phyloP scores from a whole-genome alignment of 2,113 vertebrate genomes.

The Dicerorhinus sumatrensis region DNA sequence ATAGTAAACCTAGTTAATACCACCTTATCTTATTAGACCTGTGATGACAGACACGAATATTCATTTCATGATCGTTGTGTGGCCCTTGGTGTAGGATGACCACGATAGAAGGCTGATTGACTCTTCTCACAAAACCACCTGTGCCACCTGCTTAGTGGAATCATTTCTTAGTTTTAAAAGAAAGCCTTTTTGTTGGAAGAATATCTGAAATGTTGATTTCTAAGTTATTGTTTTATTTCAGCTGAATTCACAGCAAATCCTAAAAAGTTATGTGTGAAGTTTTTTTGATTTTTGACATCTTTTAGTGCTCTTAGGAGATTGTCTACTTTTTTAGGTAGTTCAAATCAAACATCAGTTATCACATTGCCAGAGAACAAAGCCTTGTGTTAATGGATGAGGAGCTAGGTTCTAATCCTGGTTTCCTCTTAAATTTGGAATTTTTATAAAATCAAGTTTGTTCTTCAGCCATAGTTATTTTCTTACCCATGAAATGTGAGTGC shows the following conservation, averaged over 20 bases:
- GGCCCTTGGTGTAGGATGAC: not conserved
- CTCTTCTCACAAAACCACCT: not conserved
- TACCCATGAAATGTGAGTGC: not conserved
- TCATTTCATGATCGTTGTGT: not conserved
- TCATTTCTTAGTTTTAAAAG: slow-evolving; percentile 16
- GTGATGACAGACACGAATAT: not conserved
- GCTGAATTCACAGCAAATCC: slow-evolving; percentile 2
- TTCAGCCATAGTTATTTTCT: slow-evolving; percentile 36
- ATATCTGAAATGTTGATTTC: slow-evolving; percentile 58
- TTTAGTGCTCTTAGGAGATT: not conserved
- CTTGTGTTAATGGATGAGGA: not conserved
- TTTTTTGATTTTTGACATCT: not conserved
- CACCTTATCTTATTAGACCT: not conserved
- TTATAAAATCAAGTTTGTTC: slow-evolving; percentile 38
- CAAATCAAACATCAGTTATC: not conserved
- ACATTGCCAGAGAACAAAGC: not conserved
- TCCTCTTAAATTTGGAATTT: slow-evolving; percentile 36
- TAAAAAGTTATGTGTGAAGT: not conserved
- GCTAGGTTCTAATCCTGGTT: slow-evolving; percentile 10
- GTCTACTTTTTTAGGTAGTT: slow-evolving; percentile 20
- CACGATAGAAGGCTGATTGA: not conserved
- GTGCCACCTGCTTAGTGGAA: not conserved
- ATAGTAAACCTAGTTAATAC: not conserved
- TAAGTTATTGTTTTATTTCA: slow-evolving; percentile 40
- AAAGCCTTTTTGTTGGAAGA: not conserved